A percentile compares a stretch with the other conserved stretches of the same genome.
phyloP scores from a whole-genome alignment of 1,140 invertebrate species.

The Paraescarpia echinospica region DNA sequence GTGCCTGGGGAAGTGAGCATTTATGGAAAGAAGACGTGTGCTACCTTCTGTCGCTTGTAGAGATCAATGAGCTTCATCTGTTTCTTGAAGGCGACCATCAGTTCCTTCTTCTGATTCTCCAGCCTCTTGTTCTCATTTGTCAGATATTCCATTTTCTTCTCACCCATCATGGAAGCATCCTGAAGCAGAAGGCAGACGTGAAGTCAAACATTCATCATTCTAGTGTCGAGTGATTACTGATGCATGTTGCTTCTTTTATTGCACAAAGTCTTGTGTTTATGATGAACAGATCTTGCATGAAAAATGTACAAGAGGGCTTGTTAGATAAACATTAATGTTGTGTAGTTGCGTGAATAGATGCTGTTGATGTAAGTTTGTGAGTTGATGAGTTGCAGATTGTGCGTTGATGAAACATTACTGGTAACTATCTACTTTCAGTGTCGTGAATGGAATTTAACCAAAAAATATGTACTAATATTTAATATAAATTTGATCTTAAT shows the following conservation, averaged over 20 bases:
- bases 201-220: background rate
- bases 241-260: background rate
- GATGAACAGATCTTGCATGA: no score
- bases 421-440: no score
- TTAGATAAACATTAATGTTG: no score
- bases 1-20: background rate
- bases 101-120: constrained; percentile 59
- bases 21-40: background rate
- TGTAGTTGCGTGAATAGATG: no score
- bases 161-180: constrained; percentile 52
- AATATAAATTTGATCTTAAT: no score
- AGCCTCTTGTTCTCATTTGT: constrained; percentile 54
- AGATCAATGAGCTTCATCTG: constrained; percentile 61
- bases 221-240: background rate
- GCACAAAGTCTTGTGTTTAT: background rate
- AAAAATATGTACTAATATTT: no score
- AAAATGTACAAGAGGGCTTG: no score
- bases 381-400: no score
- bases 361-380: no score
- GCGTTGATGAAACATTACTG: no score
- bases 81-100: constrained; percentile 60
- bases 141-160: constrained; percentile 54
- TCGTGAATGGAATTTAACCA: no score
- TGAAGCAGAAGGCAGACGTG: constrained; percentile 26
- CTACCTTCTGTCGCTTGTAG: constrained; percentile 59